Conservation (phyloP, 2,888 invertebrate genomes). For the Euclidia mi region DNA sequence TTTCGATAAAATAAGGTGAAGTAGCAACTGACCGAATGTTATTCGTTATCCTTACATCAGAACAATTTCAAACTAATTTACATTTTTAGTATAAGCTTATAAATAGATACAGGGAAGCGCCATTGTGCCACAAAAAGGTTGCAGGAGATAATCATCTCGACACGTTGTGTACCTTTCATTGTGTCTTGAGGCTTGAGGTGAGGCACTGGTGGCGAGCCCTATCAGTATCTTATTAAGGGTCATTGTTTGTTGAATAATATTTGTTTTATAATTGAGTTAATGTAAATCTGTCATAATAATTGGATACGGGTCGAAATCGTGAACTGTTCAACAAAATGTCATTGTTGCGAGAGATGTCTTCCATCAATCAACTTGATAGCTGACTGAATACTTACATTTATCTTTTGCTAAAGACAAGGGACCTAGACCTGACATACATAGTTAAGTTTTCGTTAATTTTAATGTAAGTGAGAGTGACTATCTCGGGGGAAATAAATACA, state of each 20-base stretch:
- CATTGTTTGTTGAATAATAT: constrained; percentile 40
- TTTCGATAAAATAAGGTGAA: too few relatives aligned
- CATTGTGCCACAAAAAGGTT: background rate
- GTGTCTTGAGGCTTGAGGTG: constrained; percentile 1
- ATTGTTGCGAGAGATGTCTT: constrained; percentile 71
- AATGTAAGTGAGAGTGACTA: constrained; percentile 49
- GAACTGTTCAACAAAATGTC: constrained; percentile 60
- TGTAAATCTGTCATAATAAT: constrained; percentile 70
- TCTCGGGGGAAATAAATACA: constrained; percentile 8
- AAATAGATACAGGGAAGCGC: background rate
- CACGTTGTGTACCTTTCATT: constrained; percentile 6
- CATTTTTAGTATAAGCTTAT: background rate
- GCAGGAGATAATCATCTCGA: background rate
- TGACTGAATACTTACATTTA: constrained; percentile 82
- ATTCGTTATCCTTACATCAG: too few relatives aligned
- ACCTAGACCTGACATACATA: constrained; percentile 57
- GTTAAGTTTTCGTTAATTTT: constrained; percentile 67
- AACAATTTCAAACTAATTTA: too few relatives aligned
- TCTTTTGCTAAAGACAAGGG: constrained; percentile 60
- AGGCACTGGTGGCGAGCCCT: background rate
- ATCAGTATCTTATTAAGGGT: constrained; percentile 27
- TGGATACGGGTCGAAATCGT: constrained; percentile 65
- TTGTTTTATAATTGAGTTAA: constrained; percentile 51
- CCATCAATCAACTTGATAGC: constrained; percentile 79
- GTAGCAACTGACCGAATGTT: too few relatives aligned